Evolutionary conservation across 1,140 invertebrate genomes (phyloP).

Genomic region (Achatina immaculata): DNA sequence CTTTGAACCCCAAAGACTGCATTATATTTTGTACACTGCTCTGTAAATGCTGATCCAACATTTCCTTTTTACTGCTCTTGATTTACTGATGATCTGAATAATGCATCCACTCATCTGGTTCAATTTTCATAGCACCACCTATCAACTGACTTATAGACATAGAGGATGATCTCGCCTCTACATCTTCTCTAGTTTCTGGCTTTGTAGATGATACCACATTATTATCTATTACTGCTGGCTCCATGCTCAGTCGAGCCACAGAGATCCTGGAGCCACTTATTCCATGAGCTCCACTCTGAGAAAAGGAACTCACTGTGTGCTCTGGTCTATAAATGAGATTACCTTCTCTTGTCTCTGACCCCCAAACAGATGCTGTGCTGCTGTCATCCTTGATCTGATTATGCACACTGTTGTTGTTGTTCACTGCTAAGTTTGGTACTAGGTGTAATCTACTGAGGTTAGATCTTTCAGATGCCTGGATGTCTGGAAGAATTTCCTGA

Average conservation of each 20-base stretch:
- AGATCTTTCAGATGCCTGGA: neutral
- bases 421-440: neutral
- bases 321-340: neutral
- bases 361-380: neutral
- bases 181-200: neutral
- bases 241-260: neutral
- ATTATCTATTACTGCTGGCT: neutral
- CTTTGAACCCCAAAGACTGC: too few relatives aligned
- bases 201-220: neutral
- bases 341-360: neutral
- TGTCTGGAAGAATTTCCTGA: neutral
- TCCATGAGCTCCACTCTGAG: neutral
- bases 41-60: too few relatives aligned
- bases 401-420: neutral
- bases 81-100: slow-evolving; percentile 28
- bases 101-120: slow-evolving; percentile 38
- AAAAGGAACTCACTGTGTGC: neutral
- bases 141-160: slow-evolving; percentile 42
- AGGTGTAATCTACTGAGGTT: neutral
- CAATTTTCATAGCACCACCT: slow-evolving; percentile 41
- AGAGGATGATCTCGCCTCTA: neutral
- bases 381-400: neutral
- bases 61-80: too few relatives aligned
- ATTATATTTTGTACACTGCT: too few relatives aligned
- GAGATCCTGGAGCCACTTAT: neutral